phyloP scores from a whole-genome alignment of 1,140 invertebrate species.

The Frieseomelitta varia region DNA sequence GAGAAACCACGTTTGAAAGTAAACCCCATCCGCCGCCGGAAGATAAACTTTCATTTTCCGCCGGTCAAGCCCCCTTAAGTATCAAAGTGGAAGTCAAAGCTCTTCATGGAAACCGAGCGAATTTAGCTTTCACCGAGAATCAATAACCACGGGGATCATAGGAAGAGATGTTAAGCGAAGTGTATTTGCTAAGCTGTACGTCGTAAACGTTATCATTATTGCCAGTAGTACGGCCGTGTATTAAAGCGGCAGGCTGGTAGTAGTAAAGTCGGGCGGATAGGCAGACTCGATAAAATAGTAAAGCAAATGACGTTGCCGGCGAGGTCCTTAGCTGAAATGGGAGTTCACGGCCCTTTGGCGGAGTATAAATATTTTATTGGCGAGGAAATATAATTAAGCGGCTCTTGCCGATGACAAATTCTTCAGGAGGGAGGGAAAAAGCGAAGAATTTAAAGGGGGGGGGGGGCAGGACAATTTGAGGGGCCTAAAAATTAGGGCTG shows the following conservation, averaged over 20 bases:
- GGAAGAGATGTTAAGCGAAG: neutral
- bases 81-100: neutral
- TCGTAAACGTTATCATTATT: slow-evolving; percentile 9
- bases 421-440: no score
- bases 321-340: no score
- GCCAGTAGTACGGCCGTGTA: neutral
- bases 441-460: no score
- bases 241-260: neutral
- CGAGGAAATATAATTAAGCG: no score
- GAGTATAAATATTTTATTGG: no score
- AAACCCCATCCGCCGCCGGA: no score
- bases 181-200: neutral
- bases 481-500: no score
- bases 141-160: slow-evolving; percentile 7
- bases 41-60: neutral
- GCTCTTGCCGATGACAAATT: no score
- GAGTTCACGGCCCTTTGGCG: no score
- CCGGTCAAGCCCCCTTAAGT: neutral
- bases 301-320: slow-evolving; percentile 6
- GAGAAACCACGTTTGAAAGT: neutral
- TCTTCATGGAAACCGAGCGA: neutral
- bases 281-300: neutral
- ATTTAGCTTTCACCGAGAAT: slow-evolving; percentile 2
- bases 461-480: no score
- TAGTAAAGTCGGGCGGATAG: neutral